Evolutionary conservation across 2,888 invertebrate genomes (phyloP), one percentile per base, ranked within the genome.

Genomic region (Lobophora halterata): DNA sequence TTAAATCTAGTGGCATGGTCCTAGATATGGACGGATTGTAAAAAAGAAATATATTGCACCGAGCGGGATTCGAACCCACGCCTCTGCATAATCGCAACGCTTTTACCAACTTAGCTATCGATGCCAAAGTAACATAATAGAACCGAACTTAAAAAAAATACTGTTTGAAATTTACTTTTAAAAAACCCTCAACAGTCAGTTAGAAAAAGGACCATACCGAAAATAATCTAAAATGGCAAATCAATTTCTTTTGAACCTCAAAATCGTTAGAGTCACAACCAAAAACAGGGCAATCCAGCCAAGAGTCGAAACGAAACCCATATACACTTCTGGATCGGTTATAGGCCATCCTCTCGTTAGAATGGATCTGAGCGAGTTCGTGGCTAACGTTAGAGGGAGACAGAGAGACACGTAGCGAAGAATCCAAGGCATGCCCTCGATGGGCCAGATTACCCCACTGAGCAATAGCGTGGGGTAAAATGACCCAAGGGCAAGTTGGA

Each of bases 381-480:
- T 97, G n/a, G 97, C 96, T 71, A 96, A 89, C 0, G 97, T 97
- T 31, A 97, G 82, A 0, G 97, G 97, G 30, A 97, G 89, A 58
- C 93, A 92, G 25, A 94, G 90, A 1, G 96, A 93, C 32, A 97
- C 91, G 76, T 95, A 95, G 55, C 93, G 90, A 16, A 98, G 85
- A 40, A 94, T 89, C 59, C 92, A 89, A 1, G 97, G 97, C 96
- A 98, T 97, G 46, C 97, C 97, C 75, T 98, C 97, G 46, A 97
- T 93, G 40, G 98, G 97, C 98, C 98, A 98, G 66, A 98, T 96
- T 19, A 97, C 97, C 36, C 97, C 97, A 60, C 96, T 96, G 26
- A 97, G 90, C 38, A 98, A 85, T 9, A 98, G 89, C 8, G 97
- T 97, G 9, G 98, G 98, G 82, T 97, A 98, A 88, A 98, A 97